phyloP scores from a whole-genome alignment of 1,140 invertebrate species.

The Solen grandis region DNA sequence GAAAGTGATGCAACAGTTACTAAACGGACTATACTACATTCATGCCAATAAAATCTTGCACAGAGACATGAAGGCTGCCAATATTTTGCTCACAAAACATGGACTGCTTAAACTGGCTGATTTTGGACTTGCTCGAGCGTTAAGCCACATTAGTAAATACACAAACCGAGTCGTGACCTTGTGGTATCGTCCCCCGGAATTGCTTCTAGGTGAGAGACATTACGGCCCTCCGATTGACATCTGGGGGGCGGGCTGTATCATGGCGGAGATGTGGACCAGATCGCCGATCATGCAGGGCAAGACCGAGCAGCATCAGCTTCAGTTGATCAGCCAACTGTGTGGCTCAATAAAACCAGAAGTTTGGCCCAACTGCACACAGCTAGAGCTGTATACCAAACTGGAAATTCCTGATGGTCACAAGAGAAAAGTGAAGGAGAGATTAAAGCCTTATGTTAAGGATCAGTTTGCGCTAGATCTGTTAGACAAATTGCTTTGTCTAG shows the following conservation, averaged over 20 bases:
- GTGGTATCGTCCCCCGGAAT: slow-evolving; percentile 97
- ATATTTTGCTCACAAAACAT: slow-evolving; percentile 98
- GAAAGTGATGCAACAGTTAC: slow-evolving; percentile 97
- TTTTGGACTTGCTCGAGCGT: slow-evolving; percentile 88
- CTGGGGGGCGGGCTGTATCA: slow-evolving; percentile 99
- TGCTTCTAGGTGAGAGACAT: slow-evolving; percentile 94
- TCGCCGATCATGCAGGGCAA: slow-evolving; percentile 91
- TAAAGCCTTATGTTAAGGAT: slow-evolving; percentile 96
- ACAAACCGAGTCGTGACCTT: slow-evolving; percentile 99
- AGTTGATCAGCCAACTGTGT: slow-evolving; percentile 96
- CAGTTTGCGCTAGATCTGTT: slow-evolving; percentile 95
- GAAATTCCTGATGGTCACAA: slow-evolving; percentile 95
- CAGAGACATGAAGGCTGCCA: slow-evolving; percentile 99
- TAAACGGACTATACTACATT: slow-evolving; percentile 98
- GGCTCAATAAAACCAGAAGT: slow-evolving; percentile 97
- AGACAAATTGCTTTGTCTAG: slow-evolving; percentile 94
- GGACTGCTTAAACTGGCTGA: slow-evolving; percentile 87
- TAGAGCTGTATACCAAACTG: slow-evolving; percentile 96
- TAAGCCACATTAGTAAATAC: slow-evolving; percentile 94
- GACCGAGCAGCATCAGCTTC: slow-evolving; percentile 97
- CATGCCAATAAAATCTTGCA: slow-evolving; percentile 97
- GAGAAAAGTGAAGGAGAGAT: slow-evolving; percentile 92
- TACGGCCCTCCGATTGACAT: slow-evolving; percentile 96
- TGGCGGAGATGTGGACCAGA: slow-evolving; percentile 99
- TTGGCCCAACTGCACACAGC: slow-evolving; percentile 95